phyloP scores from a whole-genome alignment of 2,888 invertebrate genomes.

The Julus scanicus region DNA sequence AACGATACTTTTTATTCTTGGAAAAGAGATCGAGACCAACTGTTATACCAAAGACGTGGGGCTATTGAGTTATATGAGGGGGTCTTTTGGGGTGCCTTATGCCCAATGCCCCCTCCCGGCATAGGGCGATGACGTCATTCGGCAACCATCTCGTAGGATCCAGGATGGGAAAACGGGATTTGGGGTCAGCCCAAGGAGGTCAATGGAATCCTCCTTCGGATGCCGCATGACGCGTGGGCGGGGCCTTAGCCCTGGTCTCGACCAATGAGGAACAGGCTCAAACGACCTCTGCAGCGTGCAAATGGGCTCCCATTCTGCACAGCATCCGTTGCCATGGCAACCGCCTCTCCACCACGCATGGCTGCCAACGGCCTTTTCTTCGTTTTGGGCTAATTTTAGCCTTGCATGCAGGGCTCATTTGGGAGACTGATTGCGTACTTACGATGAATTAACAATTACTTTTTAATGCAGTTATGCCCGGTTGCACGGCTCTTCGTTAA shows the following conservation, averaged over 20 bases:
- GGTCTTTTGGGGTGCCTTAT: not conserved
- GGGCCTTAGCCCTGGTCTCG: not conserved
- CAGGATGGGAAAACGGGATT: constrained; percentile 2
- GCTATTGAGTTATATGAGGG: not conserved
- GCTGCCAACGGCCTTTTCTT: constrained; percentile 11
- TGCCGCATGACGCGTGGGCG: constrained; percentile 7
- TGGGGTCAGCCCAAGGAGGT: not conserved
- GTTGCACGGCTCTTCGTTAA: not conserved
- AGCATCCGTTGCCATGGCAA: constrained; percentile 25
- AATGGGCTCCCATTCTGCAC: constrained; percentile 27
- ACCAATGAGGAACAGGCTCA: not conserved
- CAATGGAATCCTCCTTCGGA: not conserved
- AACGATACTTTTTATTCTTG: not conserved
- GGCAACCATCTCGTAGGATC: not conserved
- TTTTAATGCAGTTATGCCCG: constrained; percentile 10
- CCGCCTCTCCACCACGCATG: constrained; percentile 23
- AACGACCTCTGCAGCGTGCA: constrained; percentile 25
- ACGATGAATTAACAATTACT: constrained; percentile 23
- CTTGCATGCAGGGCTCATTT: constrained; percentile 25
- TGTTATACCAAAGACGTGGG: no score
- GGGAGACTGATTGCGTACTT: constrained; percentile 25
- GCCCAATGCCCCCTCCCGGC: not conserved
- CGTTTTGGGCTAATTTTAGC: not conserved
- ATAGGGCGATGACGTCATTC: constrained; percentile 14
- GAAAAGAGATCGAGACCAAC: not conserved